phyloP scores from a whole-genome alignment of 2,113 vertebrate species.

The Spermophilus dauricus region DNA sequence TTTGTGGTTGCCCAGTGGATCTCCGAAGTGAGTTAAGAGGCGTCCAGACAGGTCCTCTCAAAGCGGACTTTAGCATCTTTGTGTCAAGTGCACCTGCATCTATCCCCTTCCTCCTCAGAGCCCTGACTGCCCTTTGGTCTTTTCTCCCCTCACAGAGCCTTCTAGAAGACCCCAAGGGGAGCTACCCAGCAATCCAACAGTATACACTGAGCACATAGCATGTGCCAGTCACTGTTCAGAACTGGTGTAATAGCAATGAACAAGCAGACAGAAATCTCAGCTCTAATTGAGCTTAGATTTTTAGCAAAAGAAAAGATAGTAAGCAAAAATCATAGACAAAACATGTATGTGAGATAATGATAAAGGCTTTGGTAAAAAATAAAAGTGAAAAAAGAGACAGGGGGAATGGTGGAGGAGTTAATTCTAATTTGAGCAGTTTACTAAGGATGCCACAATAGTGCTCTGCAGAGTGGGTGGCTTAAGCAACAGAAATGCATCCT shows the following conservation, averaged over 20 bases:
- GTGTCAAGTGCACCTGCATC: neutral
- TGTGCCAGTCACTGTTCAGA: neutral
- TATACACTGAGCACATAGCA: neutral
- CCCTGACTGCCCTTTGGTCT: neutral
- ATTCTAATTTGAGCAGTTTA: neutral
- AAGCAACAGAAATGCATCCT: neutral
- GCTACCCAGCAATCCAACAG: too few species aligned
- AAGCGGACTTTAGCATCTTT: neutral
- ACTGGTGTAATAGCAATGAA: neutral
- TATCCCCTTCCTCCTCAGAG: neutral
- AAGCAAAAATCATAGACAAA: neutral
- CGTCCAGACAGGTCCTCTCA: neutral
- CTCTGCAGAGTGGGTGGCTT: neutral
- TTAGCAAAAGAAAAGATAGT: neutral
- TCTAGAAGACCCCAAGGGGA: neutral
- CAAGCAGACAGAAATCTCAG: neutral
- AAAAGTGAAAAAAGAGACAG: neutral
- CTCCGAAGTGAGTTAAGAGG: constrained; percentile 17
- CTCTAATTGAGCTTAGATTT: neutral
- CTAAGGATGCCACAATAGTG: neutral
- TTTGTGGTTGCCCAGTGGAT: neutral
- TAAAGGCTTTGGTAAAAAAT: neutral
- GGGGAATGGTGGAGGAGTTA: too few species aligned
- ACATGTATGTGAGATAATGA: neutral
- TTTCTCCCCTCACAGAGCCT: neutral